Conservation (phyloP, 2,113 vertebrate species). For the Bungarus multicinctus region DNA sequence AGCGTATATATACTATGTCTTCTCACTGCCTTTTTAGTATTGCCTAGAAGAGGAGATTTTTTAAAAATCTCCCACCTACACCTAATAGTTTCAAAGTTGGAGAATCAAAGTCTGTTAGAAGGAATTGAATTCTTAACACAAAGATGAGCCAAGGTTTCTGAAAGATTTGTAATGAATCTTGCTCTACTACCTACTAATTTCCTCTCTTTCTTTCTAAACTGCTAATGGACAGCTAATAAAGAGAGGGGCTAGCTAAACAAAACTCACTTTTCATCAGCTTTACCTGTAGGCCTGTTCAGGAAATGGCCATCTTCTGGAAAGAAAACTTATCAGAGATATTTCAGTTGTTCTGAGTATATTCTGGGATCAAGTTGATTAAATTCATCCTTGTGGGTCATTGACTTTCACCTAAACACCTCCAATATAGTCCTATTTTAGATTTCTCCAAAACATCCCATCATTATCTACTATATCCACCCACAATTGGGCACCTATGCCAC, state of each 20-base stretch:
- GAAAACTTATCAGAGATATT: background rate
- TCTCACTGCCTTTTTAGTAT: too few species aligned
- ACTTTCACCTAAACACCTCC: background rate
- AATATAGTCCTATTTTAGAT: background rate
- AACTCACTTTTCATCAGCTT: background rate
- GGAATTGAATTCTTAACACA: background rate
- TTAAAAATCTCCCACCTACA: background rate
- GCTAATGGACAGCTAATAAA: background rate
- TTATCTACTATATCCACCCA: background rate
- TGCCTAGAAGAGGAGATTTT: background rate
- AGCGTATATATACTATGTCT: background rate
- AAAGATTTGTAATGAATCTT: background rate
- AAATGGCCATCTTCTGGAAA: background rate
- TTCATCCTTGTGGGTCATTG: background rate
- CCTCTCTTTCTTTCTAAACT: background rate
- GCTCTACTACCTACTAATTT: too few species aligned
- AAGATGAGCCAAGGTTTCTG: background rate
- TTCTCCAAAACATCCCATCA: background rate
- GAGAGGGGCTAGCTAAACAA: background rate
- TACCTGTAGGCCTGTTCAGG: background rate
- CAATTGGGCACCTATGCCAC: background rate
- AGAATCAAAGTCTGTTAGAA: background rate
- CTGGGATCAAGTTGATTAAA: background rate
- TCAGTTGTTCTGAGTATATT: background rate
- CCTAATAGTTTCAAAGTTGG: background rate